Evolutionary conservation across 2,797 vertebrate genomes (phyloP).

Genomic region (Urophycis tenuis): DNA sequence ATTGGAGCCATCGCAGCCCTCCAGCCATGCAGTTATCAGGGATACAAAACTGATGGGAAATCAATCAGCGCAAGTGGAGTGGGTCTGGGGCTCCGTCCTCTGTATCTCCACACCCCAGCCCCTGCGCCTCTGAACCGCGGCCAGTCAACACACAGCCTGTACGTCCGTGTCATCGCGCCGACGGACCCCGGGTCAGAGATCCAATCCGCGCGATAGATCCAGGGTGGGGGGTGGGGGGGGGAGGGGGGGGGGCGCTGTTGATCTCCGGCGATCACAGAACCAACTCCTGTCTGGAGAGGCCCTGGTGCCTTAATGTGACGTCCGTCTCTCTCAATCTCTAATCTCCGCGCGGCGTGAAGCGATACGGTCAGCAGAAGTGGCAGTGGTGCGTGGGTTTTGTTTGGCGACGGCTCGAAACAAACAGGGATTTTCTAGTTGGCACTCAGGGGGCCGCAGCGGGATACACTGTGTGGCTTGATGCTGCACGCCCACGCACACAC

Average conservation of each 20-base stretch:
- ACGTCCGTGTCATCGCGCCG: neutral
- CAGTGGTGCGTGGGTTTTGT: constrained; percentile 12
- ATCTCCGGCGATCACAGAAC: neutral
- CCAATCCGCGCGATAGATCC: neutral
- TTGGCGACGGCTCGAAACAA: constrained; percentile 18
- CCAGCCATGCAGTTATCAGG: constrained; percentile 66
- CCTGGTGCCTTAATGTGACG: neutral
- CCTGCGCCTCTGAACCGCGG: neutral
- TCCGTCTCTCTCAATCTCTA: neutral
- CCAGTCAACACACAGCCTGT: neutral
- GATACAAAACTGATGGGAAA: constrained; percentile 67
- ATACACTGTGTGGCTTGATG: constrained; percentile 9
- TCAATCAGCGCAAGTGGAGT: constrained; percentile 69
- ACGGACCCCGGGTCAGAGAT: neutral
- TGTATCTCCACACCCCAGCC: neutral
- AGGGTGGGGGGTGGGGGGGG: too few species aligned
- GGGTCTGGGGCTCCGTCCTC: constrained; percentile 45
- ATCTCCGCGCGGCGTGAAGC: neutral
- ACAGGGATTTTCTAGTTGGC: constrained; percentile 42
- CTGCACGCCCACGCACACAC: neutral
- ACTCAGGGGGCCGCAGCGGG: constrained; percentile 20
- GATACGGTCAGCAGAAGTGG: neutral
- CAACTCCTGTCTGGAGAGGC: neutral
- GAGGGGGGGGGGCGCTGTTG: too few species aligned
- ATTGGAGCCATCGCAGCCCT: constrained; percentile 62